These are phyloP conservation scores for Clivina fossor DNA, from an alignment of 2,888 invertebrate species.

Conservation along the genomic window DNA sequence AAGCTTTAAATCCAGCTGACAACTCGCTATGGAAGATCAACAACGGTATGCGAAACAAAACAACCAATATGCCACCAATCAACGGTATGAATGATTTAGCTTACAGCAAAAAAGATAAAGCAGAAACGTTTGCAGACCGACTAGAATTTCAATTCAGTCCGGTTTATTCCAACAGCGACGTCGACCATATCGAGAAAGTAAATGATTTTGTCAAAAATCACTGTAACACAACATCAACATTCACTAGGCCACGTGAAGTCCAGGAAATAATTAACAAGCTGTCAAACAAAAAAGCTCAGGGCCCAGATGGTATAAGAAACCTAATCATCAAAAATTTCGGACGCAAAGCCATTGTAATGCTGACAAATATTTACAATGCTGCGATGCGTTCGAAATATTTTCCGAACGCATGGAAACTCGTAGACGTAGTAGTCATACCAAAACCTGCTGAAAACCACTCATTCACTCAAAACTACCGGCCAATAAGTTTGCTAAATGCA, in stretches of 20 bases:
- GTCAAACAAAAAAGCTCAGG: conserved; percentile 37
- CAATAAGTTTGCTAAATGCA: conserved; percentile 26
- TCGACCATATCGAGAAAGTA: no score
- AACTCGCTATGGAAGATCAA: no score
- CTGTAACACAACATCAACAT: no score
- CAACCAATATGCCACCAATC: no score
- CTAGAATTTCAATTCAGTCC: no score
- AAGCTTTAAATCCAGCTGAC: no score
- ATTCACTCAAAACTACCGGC: conserved; percentile 30
- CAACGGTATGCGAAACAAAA: no score
- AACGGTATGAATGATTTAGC: no score
- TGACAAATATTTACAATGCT: conserved; percentile 31
- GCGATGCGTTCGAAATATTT: conserved; percentile 29
- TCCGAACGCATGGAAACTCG: conserved; percentile 35
- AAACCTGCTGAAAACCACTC: conserved; percentile 29
- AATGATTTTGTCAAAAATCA: no score
- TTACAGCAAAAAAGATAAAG: no score
- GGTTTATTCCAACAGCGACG: no score
- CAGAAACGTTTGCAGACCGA: no score
- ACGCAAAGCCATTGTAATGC: conserved; percentile 33
- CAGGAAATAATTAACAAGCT: conserved; percentile 26
- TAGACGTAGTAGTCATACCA: conserved; percentile 27
- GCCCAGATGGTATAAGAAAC: conserved; percentile 35
- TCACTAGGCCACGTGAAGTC: conserved; percentile 31
- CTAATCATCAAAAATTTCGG: conserved; percentile 33